These are phyloP conservation scores for Norana najaformis DNA, from an alignment of 2,888 invertebrate species.

Conservation along the genomic window DNA sequence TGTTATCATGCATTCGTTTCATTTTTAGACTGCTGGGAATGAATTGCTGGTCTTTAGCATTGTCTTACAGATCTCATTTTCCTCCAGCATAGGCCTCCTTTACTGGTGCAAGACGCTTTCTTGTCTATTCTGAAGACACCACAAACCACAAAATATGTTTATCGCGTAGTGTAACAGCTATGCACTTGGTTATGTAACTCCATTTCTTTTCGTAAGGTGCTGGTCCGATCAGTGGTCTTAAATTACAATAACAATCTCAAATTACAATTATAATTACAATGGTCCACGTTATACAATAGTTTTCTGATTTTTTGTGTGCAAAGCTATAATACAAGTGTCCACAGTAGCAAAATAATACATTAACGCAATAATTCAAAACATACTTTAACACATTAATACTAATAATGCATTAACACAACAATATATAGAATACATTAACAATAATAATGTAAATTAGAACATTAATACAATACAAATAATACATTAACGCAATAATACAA, in stretches of 20 bases:
- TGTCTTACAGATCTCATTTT: neutral
- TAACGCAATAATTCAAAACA: no score
- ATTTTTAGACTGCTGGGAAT: neutral
- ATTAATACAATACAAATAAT: no score
- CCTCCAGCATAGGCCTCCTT: neutral
- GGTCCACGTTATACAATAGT: neutral
- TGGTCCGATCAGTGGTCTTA: neutral
- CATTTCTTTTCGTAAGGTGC: neutral
- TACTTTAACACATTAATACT: no score
- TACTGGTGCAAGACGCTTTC: neutral
- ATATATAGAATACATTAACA: no score
- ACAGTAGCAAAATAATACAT: no score
- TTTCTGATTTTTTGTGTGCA: neutral
- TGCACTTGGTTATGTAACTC: neutral
- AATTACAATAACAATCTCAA: no score
- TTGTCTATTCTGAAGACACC: neutral
- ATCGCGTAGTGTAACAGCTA: neutral
- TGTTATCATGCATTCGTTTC: neutral
- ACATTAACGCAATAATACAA: no score
- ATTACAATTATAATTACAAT: no score
- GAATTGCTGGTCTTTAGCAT: neutral
- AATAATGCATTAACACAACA: no score
- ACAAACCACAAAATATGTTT: neutral
- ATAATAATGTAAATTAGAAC: no score
- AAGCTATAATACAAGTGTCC: neutral